Base-by-base conservation (phyloP, 2,113 vertebrate genomes). In the Hystrix brachyura region DNA sequence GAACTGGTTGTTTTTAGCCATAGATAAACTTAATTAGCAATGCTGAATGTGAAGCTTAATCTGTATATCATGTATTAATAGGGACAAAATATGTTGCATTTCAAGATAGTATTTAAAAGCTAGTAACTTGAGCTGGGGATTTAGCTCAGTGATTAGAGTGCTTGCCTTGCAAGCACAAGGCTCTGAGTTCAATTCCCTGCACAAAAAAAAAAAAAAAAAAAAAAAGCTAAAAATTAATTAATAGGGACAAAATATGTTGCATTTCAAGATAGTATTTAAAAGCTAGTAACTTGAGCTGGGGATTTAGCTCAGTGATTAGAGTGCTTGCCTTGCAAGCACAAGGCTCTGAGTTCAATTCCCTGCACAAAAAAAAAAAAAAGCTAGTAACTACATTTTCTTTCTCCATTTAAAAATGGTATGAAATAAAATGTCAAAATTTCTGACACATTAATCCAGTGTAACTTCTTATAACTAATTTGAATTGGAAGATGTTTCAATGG, bases 381-480 rank as follows among this genome's bases (percentile, higher is more conserved):
- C 23, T 38, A 74, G 38, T 76, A 48, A 65, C 62, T 80, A 48
- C 5, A n/a, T 83, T 85, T 84, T 79, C n/a, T 85, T 55, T 80
- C 18, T 85, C 38, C 5, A 65, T 48, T 87, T 79, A n/a, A 91
- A 93, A 94, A 48, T 15, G 2, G 3, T n/a, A 1, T 48, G 32
- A 62, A 84, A 65, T 59, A 38, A 72, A 87, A 64, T 78, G 53
- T 12, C 46, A 32, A 85, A 21, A 10, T 85, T 72, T 78, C 12
- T 90, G 18, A 21, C 64, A 69, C 38, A 23, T 48, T 71, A 76
- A 57, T 82, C 5, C 34, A 53, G 38, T 69, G 43, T 76, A 46
- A 74, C 53, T 76, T 87, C 27, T 23, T 48, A 48, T 78, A 43
- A 90, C 43, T 93, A 87, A 93, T 72, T 72, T 89, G 55, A 84